phyloP scores from a whole-genome alignment of 30 jellyfish, hydroid and myxozoan species.

The Catostylus mosaicus region DNA sequence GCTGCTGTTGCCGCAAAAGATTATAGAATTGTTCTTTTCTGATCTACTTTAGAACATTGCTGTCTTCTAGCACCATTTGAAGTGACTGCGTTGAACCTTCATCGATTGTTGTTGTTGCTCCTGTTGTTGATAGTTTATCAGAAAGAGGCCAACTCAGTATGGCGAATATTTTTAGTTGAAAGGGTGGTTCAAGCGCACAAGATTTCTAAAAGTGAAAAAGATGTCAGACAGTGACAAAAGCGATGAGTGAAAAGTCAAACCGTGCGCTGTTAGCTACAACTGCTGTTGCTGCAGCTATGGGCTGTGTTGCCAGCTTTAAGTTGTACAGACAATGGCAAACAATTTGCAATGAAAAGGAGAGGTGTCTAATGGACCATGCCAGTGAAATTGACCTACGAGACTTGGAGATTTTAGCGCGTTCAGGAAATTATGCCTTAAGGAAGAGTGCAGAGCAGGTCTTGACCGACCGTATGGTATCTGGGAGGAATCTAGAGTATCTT shows the following conservation, averaged over 20 bases:
- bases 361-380: conserved; percentile 67
- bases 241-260: conserved; percentile 34
- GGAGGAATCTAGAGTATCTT: conserved; percentile 22
- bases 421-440: conserved; percentile 54
- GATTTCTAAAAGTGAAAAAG: background rate
- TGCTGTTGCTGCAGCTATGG: conserved; percentile 74
- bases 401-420: conserved; percentile 58
- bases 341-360: conserved; percentile 48
- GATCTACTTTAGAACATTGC: no score
- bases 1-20: no score
- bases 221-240: background rate
- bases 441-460: conserved; percentile 84
- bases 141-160: background rate
- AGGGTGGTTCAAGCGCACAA: background rate
- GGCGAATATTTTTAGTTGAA: background rate
- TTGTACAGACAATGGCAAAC: conserved; percentile 45
- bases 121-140: background rate
- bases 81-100: background rate
- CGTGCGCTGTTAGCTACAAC: conserved; percentile 72
- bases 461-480: conserved; percentile 67
- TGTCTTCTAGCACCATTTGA: no score
- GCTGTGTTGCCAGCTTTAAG: conserved; percentile 72
- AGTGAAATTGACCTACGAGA: conserved; percentile 42
- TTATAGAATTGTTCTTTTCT: no score
- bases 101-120: conserved; percentile 9